These are phyloP conservation scores for Sturmia bella DNA, from an alignment of 2,888 invertebrate genomes.

Conservation along the genomic window DNA sequence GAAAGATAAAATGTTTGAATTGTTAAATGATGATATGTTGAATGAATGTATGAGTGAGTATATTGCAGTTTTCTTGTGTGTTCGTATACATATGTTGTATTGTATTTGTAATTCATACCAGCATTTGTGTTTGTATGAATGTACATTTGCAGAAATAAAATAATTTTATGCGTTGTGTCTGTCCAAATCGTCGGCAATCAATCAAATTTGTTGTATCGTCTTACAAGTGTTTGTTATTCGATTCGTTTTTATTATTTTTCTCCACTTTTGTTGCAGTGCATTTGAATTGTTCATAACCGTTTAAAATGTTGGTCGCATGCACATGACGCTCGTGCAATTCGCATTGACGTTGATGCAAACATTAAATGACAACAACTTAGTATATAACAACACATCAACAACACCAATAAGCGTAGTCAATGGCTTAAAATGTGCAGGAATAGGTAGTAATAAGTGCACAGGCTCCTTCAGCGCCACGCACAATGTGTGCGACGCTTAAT, in stretches of 20 bases:
- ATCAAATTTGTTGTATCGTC: conserved; percentile 71
- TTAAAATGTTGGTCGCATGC: conserved; percentile 64
- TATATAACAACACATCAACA: conserved; percentile 18
- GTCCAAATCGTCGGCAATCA: conserved; percentile 76
- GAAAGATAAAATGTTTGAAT: conserved; percentile 14
- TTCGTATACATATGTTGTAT: conserved; percentile 6
- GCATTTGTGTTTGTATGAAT: background rate
- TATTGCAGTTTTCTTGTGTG: background rate
- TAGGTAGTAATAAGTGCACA: too few species aligned
- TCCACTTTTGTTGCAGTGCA: background rate
- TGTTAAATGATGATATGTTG: conserved; percentile 21
- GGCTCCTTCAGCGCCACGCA: too few species aligned
- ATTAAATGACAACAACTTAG: conserved; percentile 40
- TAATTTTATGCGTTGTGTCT: conserved; percentile 47
- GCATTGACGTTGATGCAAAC: conserved; percentile 37
- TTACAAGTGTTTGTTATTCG: background rate
- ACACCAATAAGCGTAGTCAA: conserved; percentile 2
- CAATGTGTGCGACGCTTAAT: too few species aligned
- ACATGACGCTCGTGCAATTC: conserved; percentile 52
- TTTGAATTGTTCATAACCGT: conserved; percentile 29
- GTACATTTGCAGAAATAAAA: conserved; percentile 27
- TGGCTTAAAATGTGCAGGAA: conserved; percentile 1
- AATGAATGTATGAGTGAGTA: conserved; percentile 33
- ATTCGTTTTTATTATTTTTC: background rate
- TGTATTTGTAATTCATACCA: conserved; percentile 1